Conservation (phyloP, 2,888 invertebrate genomes). For the Metopia argyrocephala region DNA sequence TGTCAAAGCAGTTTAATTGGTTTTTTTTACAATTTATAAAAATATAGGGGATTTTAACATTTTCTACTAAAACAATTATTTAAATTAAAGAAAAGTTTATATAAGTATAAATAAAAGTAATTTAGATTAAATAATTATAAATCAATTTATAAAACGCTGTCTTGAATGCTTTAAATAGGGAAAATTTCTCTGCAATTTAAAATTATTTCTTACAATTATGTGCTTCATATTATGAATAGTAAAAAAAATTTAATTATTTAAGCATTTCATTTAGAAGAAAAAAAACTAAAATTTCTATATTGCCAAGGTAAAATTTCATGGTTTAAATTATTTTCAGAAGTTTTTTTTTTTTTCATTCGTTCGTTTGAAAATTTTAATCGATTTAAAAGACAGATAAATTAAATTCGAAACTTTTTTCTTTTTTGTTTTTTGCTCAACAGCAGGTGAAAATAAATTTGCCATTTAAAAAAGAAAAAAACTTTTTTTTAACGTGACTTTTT, state of each 20-base stretch:
- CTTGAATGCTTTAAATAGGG: too few species aligned
- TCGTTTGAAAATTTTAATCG: slow-evolving; percentile 43
- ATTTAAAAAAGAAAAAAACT: slow-evolving; percentile 3
- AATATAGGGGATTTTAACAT: neutral
- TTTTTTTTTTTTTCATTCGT: neutral
- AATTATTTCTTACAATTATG: too few species aligned
- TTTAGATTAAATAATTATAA: too few species aligned
- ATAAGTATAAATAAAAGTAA: too few species aligned
- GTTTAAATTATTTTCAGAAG: neutral
- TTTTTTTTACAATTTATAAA: slow-evolving; percentile 16
- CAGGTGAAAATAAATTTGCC: neutral
- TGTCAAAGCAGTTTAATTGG: slow-evolving; percentile 9
- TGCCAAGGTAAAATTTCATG: neutral
- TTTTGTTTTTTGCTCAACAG: neutral
- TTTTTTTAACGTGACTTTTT: slow-evolving; percentile 59
- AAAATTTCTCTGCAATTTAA: too few species aligned
- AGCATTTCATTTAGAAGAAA: too few species aligned
- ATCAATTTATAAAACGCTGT: too few species aligned
- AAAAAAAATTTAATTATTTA: too few species aligned
- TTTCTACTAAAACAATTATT: too few species aligned
- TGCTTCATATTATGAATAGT: too few species aligned
- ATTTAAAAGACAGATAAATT: slow-evolving; percentile 22
- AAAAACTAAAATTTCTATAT: too few species aligned
- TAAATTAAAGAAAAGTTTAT: too few species aligned
- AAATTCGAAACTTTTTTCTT: neutral